Base-by-base conservation (phyloP, 2,888 invertebrate genomes). In the Cheiracanthium punctorium region DNA sequence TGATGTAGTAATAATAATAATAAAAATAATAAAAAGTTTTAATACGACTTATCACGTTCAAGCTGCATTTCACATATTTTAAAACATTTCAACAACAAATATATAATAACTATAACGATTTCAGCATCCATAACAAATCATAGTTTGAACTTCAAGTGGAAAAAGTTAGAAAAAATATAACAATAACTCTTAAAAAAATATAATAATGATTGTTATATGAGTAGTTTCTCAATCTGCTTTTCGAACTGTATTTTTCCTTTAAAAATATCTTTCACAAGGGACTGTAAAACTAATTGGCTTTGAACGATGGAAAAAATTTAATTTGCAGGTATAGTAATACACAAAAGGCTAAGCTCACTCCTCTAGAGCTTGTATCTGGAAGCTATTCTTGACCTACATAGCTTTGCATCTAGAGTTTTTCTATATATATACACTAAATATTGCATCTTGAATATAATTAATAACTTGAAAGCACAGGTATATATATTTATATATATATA, bases 401-500 rank as follows among this genome's bases (percentile, higher is more conserved):
- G 80, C 85, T 30, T 79, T 75, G 85, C 80, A 20, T n/a, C 85
- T 86, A 86, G 64, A 71, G 28, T 64, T 71, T 33, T 24, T 74
- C 79, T 86, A 80, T 8, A 29, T 85, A 85, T 85, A 24, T 80
- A 80, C 74, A 85, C 74, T 74, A 80, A 75, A 85, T 84, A 85
- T 80, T 80, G 80, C 85, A 71, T 85, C 80, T 75, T 69, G 80
- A 80, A 71, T 75, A 74, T 77, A 73, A 43, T 77, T 73, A 79
- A 74, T 77, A 79, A 84, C 69, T 81, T 84, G 79, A 84, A 84
- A 84, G 84, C 84, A 84, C 79, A 64, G 69, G 79, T 84, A 84
- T 84, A 79, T 71, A 71, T 71, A 43, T 43, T 28, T 71, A 33
- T 70, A 69, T 81, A 71, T 71, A 43, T 43, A 43, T 71, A 33